Conservation (phyloP, 1,140 invertebrate species). For the Leguminivora glycinivorella region DNA sequence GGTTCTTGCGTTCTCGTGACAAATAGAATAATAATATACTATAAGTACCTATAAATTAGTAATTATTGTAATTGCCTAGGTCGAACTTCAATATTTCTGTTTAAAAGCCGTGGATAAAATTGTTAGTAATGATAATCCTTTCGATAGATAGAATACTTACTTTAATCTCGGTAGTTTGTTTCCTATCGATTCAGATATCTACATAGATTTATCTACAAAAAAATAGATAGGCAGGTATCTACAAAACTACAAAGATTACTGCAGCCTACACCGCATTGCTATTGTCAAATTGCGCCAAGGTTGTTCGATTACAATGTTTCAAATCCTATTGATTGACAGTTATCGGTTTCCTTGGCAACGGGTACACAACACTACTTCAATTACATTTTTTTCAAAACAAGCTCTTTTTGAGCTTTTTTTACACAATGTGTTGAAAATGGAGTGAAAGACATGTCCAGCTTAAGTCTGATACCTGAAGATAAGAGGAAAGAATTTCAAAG, state of each 20-base stretch:
- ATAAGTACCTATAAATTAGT: no score
- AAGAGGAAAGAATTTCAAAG: constrained; percentile 71
- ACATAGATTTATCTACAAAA: background rate
- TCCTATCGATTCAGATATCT: background rate
- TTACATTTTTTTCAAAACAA: constrained; percentile 17
- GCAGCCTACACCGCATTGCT: background rate
- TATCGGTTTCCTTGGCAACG: constrained; percentile 51
- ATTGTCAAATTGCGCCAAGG: background rate
- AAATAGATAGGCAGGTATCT: background rate
- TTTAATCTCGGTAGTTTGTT: no score
- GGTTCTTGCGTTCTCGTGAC: no score
- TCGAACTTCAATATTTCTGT: no score
- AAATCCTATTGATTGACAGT: constrained; percentile 27
- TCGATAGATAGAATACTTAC: no score
- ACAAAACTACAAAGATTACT: background rate
- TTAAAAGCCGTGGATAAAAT: no score
- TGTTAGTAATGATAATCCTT: no score
- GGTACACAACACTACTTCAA: constrained; percentile 42
- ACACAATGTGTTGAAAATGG: constrained; percentile 54
- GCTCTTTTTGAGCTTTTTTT: constrained; percentile 42
- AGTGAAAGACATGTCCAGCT: constrained; percentile 63
- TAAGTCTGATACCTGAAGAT: constrained; percentile 72
- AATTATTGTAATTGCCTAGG: no score
- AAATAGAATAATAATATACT: no score
- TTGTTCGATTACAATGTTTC: background rate